Evolutionary conservation across 1,140 invertebrate genomes (phyloP), one percentile per base, ranked within the genome.

Genomic region (Musca vetustissima): DNA sequence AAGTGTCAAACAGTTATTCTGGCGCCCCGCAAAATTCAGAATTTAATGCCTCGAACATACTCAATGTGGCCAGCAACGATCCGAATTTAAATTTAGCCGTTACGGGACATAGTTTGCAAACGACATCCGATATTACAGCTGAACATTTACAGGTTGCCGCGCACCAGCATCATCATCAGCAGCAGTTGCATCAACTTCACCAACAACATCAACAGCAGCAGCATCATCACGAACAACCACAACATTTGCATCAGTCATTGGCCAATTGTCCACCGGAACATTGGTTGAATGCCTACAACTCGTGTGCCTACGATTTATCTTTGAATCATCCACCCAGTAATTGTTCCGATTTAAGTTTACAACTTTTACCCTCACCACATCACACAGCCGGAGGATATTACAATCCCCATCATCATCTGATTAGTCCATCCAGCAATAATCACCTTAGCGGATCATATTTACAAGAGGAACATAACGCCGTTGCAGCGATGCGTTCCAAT

Each of bases 401-500:
- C 19, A 53, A 53, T 21, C 52, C 52, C 49, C 49, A 13, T 17
- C 11, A n/a, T 70, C 78, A 75, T 47, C 70, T 25, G 7, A 50
- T 0, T n/a, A n/a, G n/a, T n/a, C n/a, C n/a, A n/a, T n/a, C n/a
- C 65, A 69, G 64, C 24, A 59, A 3, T 19, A 66, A n/a, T 50
- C 73, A 52, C 21, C 64, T 70, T 71, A 65, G 22, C 70, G 49
- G 61, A 43, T 24, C 9, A 19, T 61, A 61, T 19, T 21, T 61
- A 69, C 47, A 59, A 57, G 65, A 43, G 13, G 36, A 43, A 43
- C 36, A 43, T 13, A 43, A 36, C 64, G 77, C 75, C 72, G 79
- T 78, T 71, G 67, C 77, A 70, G 78, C 73, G 59, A 81, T 81
- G 79, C 72, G 79, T 36, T 81, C 76, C 66, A 81, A 79, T 59